Evolutionary conservation across 2,888 invertebrate genomes (phyloP).

Genomic region (Pyralis farinalis): DNA sequence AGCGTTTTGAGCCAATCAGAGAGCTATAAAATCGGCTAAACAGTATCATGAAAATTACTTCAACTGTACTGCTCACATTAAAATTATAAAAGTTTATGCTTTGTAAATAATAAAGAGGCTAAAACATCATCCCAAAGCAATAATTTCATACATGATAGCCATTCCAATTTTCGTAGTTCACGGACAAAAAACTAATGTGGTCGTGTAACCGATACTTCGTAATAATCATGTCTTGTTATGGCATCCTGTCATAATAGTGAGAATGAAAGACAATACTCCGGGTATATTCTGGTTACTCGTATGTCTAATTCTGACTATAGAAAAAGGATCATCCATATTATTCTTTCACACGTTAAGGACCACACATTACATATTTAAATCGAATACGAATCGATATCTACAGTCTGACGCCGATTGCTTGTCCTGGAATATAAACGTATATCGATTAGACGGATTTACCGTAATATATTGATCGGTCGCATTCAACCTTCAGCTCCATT

Average conservation of each 20-base stretch:
- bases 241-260: constrained; percentile 53
- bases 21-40: constrained; percentile 29
- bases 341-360: constrained; percentile 50
- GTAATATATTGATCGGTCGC: constrained; percentile 48
- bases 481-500: constrained; percentile 52
- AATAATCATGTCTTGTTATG: constrained; percentile 59
- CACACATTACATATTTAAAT: constrained; percentile 51
- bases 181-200: constrained; percentile 43
- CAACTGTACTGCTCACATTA: constrained; percentile 3
- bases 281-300: constrained; percentile 14
- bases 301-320: constrained; percentile 20
- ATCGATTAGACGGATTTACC: constrained; percentile 50
- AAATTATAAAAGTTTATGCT: constrained; percentile 2
- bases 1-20: constrained; percentile 43
- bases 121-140: not conserved
- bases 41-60: constrained; percentile 8
- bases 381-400: constrained; percentile 43
- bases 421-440: constrained; percentile 46
- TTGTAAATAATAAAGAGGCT: constrained; percentile 1
- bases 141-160: not conserved
- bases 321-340: constrained; percentile 32
- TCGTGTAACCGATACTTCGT: constrained; percentile 39
- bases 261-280: constrained; percentile 35
- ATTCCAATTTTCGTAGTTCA: constrained; percentile 16
- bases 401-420: constrained; percentile 38